phyloP scores from a whole-genome alignment of 30 jellyfish, hydroid and myxozoan genomes.

The Catostylus mosaicus region DNA sequence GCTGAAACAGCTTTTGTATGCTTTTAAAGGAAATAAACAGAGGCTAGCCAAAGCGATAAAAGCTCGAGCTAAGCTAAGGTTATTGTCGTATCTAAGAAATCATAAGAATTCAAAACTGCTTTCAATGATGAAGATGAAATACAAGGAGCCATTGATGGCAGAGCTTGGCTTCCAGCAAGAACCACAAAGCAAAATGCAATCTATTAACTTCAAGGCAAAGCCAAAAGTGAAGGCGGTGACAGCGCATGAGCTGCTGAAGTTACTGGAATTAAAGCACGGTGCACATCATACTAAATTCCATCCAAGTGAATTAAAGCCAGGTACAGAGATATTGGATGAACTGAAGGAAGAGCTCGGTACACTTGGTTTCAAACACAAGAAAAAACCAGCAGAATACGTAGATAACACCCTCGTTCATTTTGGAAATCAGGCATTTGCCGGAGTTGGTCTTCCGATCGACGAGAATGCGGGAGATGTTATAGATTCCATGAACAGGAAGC shows the following conservation, averaged over 20 bases:
- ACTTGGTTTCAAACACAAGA: constrained; percentile 39
- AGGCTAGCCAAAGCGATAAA: constrained; percentile 41
- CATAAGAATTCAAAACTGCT: constrained; percentile 35
- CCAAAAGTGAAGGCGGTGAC: constrained; percentile 30
- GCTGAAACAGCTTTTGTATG: constrained; percentile 42
- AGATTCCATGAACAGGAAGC: constrained; percentile 3
- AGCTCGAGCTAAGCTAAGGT: constrained; percentile 49
- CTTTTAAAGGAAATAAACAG: constrained; percentile 55
- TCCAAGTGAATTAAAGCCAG: constrained; percentile 37
- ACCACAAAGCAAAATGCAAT: neutral
- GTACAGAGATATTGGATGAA: constrained; percentile 62
- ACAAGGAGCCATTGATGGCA: constrained; percentile 41
- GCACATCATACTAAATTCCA: constrained; percentile 15
- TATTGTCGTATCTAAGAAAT: constrained; percentile 20
- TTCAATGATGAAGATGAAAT: constrained; percentile 52
- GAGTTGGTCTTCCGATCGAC: constrained; percentile 52
- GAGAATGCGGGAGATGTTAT: constrained; percentile 26
- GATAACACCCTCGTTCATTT: constrained; percentile 62
- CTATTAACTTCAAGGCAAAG: constrained; percentile 4
- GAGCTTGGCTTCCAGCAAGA: constrained; percentile 15
- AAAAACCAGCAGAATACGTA: constrained; percentile 35
- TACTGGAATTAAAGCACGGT: constrained; percentile 32
- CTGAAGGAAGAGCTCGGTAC: constrained; percentile 50
- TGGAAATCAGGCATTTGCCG: constrained; percentile 39
- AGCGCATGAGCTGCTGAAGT: constrained; percentile 33